A percentile compares a stretch with the other conserved stretches of the same genome.
These are phyloP conservation scores for Struthidea cinerea DNA, from an alignment of 2,113 vertebrate genomes.

Conservation along the genomic window DNA sequence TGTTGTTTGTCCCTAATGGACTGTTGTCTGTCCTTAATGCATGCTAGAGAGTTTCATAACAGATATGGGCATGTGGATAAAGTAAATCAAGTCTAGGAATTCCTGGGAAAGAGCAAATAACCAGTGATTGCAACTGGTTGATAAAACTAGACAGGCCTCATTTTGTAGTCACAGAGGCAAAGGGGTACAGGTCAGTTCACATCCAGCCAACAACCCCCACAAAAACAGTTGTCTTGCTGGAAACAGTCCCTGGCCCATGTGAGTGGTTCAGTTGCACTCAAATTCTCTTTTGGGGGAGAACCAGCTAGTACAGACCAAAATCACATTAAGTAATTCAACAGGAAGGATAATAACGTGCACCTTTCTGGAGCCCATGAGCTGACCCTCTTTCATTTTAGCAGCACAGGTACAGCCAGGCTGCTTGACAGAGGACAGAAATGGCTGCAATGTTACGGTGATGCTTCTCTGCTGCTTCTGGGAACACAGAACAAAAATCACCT, in stretches of 20 bases:
- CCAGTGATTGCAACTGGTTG: neutral
- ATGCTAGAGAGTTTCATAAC: neutral
- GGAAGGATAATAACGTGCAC: neutral
- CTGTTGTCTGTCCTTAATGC: neutral
- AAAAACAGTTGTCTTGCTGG: neutral
- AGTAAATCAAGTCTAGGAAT: constrained; percentile 4
- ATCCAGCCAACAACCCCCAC: neutral
- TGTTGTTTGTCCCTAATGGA: neutral
- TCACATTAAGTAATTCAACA: neutral
- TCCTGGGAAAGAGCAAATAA: constrained; percentile 15
- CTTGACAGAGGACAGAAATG: neutral
- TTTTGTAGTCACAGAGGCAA: neutral
- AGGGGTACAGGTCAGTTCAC: neutral
- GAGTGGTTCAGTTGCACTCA: neutral
- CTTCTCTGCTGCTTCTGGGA: neutral
- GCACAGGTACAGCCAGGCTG: neutral
- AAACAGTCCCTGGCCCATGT: neutral
- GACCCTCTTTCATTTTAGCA: neutral
- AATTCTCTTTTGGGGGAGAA: neutral
- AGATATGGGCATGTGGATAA: neutral
- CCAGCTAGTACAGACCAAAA: neutral
- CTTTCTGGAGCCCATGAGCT: neutral
- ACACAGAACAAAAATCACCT: neutral
- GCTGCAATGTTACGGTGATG: neutral
- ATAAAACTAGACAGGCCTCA: neutral